Base-by-base conservation (phyloP, 2,113 vertebrate genomes). In the Geothlypis trichas region DNA sequence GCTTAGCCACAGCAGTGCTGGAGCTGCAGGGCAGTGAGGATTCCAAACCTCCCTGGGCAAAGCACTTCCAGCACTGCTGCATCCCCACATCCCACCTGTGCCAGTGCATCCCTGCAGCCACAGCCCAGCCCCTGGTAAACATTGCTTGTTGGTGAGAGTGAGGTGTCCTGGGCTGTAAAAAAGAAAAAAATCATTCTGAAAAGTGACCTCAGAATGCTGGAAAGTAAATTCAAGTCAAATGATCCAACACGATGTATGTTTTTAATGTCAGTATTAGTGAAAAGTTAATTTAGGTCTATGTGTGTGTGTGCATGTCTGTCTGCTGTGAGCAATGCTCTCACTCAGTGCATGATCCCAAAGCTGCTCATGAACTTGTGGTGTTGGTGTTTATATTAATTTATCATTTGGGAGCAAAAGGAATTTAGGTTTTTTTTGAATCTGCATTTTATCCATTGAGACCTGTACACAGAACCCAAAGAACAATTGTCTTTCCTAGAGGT, bases 41-140 rank as follows among this genome's bases (percentile, higher is more conserved):
- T 88, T 61, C 59, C n/a, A 22, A 59, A 31, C 0, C 1, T 26
- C 3, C 33, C n/a, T 13, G 63, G 57, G 54, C 41, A 69, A 39
- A 52, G 66, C 49, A 6, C 11, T 20, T 49, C 26, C n/a, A 20
- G 57, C 21, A 1, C 0, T 35, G 54, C 81, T 10, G 35, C 35
- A 7, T 30, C 37, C 74, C 44, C 3, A 3, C 41, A 1, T 58
- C 23, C 2, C 55, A 23, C 68, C 46, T 11, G 9, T 30, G 0
- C 41, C 0, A 0, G 8, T 2, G 61, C 0, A 2, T 28, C 66
- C 14, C 3, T 16, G 13, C 11, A 1, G 65, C 33, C 46, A 8
- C 31, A 7, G 7, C 85, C 72, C 58, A 20, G 59, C 57, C 41
- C 46, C 27, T 6, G 4, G 16, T 8, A 8, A 30, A 30, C 0